Percentiles rank a stretch among this genome's conserved stretches.
Conservation (phyloP, 2,888 invertebrate species). For the Cantharis lateralis region DNA sequence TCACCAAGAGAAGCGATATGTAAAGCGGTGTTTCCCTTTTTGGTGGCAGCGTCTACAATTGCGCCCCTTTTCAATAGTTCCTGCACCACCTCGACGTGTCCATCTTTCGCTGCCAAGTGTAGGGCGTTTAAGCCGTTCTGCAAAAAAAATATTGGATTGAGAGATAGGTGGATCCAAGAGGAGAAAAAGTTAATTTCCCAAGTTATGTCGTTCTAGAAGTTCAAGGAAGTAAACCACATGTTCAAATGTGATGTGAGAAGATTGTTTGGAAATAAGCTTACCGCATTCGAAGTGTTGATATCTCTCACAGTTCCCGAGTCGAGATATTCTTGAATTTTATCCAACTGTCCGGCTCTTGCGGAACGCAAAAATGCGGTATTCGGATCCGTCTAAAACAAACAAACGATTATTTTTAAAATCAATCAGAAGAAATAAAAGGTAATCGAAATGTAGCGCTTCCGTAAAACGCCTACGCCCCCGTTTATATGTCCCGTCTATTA, state of each 20-base stretch:
- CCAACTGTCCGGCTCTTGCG: constrained; percentile 94
- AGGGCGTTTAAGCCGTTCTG: constrained; percentile 97
- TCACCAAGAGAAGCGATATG: constrained; percentile 89
- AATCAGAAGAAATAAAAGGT: neutral
- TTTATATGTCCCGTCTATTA: neutral
- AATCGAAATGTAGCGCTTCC: neutral
- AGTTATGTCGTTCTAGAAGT: neutral
- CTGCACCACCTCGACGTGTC: constrained; percentile 90
- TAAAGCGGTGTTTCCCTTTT: constrained; percentile 95
- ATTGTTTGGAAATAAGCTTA: constrained; percentile 58
- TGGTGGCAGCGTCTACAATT: constrained; percentile 93
- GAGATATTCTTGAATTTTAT: constrained; percentile 91
- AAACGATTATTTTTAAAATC: neutral
- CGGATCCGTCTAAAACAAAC: constrained; percentile 66
- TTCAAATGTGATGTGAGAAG: neutral
- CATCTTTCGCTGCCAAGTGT: constrained; percentile 97
- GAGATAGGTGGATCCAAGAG: neutral
- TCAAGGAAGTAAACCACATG: constrained; percentile 1
- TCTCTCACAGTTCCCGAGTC: constrained; percentile 86
- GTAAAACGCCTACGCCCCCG: neutral
- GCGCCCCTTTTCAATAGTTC: constrained; percentile 91
- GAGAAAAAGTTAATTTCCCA: neutral
- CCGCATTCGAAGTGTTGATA: constrained; percentile 97
- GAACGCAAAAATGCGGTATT: constrained; percentile 97
- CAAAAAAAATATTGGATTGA: constrained; percentile 39